Evolutionary conservation across 2,888 invertebrate genomes (phyloP).

Genomic region (Fragum fragum): DNA sequence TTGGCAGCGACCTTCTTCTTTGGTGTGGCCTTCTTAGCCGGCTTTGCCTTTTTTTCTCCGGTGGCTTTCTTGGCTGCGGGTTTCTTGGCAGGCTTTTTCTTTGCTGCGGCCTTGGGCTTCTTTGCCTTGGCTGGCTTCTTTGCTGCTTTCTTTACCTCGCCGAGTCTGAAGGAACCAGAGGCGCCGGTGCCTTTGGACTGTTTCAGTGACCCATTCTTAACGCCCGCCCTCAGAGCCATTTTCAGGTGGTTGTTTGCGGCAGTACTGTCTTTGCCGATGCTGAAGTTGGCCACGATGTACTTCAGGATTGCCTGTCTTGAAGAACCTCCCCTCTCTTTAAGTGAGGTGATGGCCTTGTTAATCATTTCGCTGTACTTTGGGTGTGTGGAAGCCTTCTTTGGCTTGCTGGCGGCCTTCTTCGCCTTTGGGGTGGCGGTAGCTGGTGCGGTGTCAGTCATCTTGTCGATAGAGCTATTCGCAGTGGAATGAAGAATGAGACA

Average conservation of each 20-base stretch:
- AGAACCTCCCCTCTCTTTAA: conserved; percentile 87
- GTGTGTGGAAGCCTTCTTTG: conserved; percentile 83
- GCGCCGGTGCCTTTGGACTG: conserved; percentile 84
- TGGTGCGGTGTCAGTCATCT: conserved; percentile 53
- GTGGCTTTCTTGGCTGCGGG: conserved; percentile 39
- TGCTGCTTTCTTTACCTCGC: conserved; percentile 52
- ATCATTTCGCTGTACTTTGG: conserved; percentile 87
- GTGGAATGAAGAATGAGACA: neutral
- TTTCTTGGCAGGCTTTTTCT: conserved; percentile 9
- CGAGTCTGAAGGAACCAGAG: conserved; percentile 81
- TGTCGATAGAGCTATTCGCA: neutral
- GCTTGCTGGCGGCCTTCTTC: conserved; percentile 70
- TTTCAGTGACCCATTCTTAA: conserved; percentile 84
- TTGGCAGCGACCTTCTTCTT: conserved; percentile 50
- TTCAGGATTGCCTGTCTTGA: conserved; percentile 87
- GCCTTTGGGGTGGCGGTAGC: conserved; percentile 52
- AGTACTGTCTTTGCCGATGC: conserved; percentile 86
- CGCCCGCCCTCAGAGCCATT: conserved; percentile 85
- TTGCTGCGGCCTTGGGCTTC: conserved; percentile 48
- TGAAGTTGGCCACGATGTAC: conserved; percentile 86
- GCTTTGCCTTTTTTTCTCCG: conserved; percentile 65
- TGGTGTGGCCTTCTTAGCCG: conserved; percentile 62
- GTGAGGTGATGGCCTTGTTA: conserved; percentile 83
- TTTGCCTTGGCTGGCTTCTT: conserved; percentile 63
- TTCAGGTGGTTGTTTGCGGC: conserved; percentile 87